Conservation (phyloP, 2,113 vertebrate genomes). For the Cyanoderma ruficeps region DNA sequence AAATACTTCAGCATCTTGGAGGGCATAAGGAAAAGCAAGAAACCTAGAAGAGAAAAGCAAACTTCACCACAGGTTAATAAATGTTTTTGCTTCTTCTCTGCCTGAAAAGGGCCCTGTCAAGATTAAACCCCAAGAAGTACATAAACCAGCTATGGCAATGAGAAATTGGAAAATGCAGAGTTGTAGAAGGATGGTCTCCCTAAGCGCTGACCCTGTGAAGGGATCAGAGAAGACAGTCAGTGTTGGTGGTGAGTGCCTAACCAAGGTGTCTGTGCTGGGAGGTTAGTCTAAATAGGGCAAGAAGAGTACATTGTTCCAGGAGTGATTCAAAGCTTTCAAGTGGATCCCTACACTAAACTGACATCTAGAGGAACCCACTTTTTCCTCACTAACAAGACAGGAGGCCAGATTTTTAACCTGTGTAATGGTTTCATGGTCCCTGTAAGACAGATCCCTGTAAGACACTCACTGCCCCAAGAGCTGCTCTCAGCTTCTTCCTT, state of each 20-base stretch:
- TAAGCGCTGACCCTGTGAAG: background rate
- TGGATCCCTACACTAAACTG: background rate
- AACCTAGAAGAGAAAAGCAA: background rate
- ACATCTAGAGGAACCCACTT: background rate
- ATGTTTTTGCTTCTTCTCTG: background rate
- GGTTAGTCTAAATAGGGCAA: background rate
- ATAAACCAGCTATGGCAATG: background rate
- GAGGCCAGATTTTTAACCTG: background rate
- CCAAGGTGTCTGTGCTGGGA: background rate
- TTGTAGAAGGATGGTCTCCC: background rate
- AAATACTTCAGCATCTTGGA: background rate
- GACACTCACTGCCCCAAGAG: background rate
- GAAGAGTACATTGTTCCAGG: background rate
- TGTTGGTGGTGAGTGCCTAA: background rate
- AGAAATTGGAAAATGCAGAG: background rate
- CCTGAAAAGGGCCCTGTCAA: background rate
- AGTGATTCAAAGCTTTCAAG: background rate
- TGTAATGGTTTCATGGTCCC: background rate
- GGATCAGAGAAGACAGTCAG: background rate
- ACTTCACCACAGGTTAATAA: background rate
- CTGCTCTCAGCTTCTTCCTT: background rate
- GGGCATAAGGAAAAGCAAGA: background rate
- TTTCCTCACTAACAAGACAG: background rate
- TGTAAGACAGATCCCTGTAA: background rate
- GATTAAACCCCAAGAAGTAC: background rate